These are phyloP conservation scores for Cynaeus angustus DNA, from an alignment of 2,888 invertebrate genomes.

Conservation along the genomic window DNA sequence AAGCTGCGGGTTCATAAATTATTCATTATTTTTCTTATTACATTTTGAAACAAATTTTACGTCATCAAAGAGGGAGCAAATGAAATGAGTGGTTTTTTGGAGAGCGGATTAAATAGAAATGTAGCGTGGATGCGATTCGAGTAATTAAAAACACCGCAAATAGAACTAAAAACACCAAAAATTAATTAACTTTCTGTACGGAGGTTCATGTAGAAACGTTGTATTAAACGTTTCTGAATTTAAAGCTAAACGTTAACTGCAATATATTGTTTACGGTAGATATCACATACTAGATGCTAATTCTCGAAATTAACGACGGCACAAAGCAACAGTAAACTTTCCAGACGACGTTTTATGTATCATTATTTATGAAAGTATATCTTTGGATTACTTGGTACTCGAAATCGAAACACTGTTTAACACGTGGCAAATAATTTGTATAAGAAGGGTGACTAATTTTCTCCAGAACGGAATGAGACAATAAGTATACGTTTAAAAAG, in stretches of 20 bases:
- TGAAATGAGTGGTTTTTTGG: neutral
- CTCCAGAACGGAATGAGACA: too few species aligned
- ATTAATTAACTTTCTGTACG: neutral
- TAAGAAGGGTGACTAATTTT: too few species aligned
- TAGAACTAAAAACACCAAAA: neutral
- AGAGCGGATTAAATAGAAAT: constrained; percentile 4
- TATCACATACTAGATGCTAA: neutral
- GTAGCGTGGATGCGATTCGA: neutral
- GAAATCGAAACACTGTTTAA: too few species aligned
- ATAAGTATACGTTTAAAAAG: too few species aligned
- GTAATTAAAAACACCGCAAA: neutral
- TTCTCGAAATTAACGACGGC: neutral
- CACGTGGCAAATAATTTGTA: too few species aligned
- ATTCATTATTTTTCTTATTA: constrained; percentile 46
- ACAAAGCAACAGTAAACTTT: too few species aligned
- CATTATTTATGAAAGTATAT: too few species aligned
- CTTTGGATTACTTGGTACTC: too few species aligned
- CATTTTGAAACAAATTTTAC: constrained; percentile 42
- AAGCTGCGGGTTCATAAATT: constrained; percentile 41
- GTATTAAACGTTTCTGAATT: neutral
- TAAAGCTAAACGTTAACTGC: neutral
- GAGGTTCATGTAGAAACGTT: neutral
- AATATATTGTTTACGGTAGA: neutral
- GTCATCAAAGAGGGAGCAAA: constrained; percentile 5
- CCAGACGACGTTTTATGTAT: too few species aligned